A percentile compares a stretch with the other conserved stretches of the same genome.
Conservation (phyloP, 35 echinoderm and acorn worm genomes). For the Lytechinus variegatus region DNA sequence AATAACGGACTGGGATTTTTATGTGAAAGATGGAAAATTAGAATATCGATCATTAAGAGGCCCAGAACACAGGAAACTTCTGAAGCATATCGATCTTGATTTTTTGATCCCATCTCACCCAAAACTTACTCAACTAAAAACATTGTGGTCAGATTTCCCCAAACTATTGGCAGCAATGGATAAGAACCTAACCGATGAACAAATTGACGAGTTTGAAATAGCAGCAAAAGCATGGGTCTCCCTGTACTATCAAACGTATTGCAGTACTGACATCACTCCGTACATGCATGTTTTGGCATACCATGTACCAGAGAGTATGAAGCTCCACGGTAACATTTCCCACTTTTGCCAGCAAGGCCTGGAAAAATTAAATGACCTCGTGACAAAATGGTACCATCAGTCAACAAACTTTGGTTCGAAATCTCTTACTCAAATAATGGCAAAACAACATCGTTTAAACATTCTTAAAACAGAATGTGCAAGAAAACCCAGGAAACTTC, state of each 20-base stretch:
- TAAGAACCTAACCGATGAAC: background rate
- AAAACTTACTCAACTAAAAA: constrained; percentile 59
- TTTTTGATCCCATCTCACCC: constrained; percentile 66
- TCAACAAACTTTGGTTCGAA: constrained; percentile 55
- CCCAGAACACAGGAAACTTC: too few species aligned
- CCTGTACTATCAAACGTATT: constrained; percentile 36
- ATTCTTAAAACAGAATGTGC: constrained; percentile 41
- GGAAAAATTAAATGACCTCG: constrained; percentile 63
- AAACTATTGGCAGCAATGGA: constrained; percentile 50
- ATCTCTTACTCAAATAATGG: constrained; percentile 48
- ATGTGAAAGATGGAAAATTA: too few species aligned
- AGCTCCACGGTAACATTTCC: constrained; percentile 58
- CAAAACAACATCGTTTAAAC: constrained; percentile 52
- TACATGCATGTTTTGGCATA: constrained; percentile 71
- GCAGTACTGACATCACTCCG: constrained; percentile 73
- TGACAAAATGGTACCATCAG: constrained; percentile 64
- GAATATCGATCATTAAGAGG: too few species aligned
- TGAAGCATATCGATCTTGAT: too few species aligned
- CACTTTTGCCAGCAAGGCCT: constrained; percentile 69
- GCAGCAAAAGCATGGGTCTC: constrained; percentile 53
- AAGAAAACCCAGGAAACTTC: constrained; percentile 46
- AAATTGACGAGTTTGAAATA: constrained; percentile 53
- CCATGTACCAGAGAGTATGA: constrained; percentile 67
- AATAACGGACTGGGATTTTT: too few species aligned
- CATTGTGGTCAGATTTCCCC: constrained; percentile 67